phyloP scores from a whole-genome alignment of 1,140 invertebrate genomes.

The Aphidius ervi region DNA sequence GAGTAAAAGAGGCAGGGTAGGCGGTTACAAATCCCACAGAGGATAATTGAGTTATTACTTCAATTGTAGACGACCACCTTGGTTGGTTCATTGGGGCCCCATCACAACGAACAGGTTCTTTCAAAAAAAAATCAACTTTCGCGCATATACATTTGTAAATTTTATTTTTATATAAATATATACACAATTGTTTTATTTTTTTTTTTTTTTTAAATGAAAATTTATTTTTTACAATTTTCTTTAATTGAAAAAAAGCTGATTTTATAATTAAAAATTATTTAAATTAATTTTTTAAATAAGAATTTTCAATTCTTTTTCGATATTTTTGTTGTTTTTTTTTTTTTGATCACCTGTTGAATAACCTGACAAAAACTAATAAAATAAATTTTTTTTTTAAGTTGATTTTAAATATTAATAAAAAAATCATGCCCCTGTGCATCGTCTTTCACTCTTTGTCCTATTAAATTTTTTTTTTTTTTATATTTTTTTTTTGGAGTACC shows the following conservation, averaged over 20 bases:
- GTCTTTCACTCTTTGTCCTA: not conserved
- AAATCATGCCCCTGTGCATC: no score
- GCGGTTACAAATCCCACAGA: conserved; percentile 49
- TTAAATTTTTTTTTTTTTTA: conserved; percentile 7
- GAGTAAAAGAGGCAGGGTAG: conserved; percentile 54
- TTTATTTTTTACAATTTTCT: not conserved
- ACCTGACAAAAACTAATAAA: conserved; percentile 3
- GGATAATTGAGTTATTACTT: conserved; percentile 58
- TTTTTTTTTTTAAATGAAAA: not conserved
- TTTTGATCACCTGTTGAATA: not conserved
- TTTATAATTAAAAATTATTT: not conserved
- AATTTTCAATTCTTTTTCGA: not conserved
- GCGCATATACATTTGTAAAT: conserved; percentile 39
- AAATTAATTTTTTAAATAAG: not conserved
- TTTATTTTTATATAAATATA: conserved; percentile 4
- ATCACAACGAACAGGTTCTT: conserved; percentile 50
- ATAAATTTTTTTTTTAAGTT: no score
- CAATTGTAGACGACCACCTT: conserved; percentile 55
- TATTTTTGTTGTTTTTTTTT: not conserved
- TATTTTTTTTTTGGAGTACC: not conserved
- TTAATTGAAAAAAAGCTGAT: not conserved
- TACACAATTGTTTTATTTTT: not conserved
- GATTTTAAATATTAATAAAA: not conserved
- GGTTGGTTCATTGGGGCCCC: conserved; percentile 34
- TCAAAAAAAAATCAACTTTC: conserved; percentile 42